Evolutionary conservation across 2,797 vertebrate genomes (phyloP).

Genomic region (Lophotriccus pileatus): DNA sequence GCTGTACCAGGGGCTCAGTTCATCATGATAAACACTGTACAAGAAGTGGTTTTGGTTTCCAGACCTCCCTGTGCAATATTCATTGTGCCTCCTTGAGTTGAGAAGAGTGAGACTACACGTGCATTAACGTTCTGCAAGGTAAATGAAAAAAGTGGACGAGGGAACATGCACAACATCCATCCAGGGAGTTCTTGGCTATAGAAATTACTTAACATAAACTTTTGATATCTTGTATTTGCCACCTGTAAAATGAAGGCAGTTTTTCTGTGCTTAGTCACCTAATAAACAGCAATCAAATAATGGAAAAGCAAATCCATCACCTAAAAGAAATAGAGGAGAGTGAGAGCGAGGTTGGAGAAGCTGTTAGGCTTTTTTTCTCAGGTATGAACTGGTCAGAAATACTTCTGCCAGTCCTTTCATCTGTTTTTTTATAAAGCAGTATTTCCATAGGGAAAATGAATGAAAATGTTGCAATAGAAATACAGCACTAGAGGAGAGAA

Average conservation of each 20-base stretch:
- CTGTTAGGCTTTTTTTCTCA: neutral
- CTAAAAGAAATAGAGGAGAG: neutral
- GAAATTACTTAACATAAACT: neutral
- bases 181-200: neutral
- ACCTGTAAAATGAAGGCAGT: neutral
- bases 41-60: neutral
- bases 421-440: neutral
- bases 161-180: neutral
- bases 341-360: neutral
- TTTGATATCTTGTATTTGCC: neutral
- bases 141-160: neutral
- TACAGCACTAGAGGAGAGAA: neutral
- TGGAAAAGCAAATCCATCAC: neutral
- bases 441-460: neutral
- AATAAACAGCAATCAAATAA: neutral
- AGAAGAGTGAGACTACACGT: neutral
- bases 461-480: neutral
- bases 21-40: accelerated
- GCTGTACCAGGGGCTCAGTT: neutral
- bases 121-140: neutral
- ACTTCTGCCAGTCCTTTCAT: neutral
- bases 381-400: neutral
- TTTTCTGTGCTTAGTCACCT: neutral
- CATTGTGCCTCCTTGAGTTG: neutral
- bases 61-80: neutral